Evolutionary conservation across 2,797 vertebrate genomes (phyloP).

Genomic region (Macropus fuliginosus): DNA sequence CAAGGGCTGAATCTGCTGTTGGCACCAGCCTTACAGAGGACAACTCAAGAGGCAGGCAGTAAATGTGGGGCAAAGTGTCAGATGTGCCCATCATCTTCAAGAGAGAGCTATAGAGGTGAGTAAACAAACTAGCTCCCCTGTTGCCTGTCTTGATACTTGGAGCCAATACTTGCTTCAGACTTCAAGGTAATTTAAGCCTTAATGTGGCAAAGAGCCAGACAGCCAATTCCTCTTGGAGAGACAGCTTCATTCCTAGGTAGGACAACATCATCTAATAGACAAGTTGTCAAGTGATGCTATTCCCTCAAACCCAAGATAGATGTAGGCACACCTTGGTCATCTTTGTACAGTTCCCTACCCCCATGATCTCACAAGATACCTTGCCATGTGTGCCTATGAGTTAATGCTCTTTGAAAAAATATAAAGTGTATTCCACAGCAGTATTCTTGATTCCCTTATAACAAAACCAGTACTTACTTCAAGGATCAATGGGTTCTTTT

Average conservation of each 20-base stretch:
- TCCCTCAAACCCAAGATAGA: neutral
- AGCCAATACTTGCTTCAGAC: slow-evolving; percentile 16
- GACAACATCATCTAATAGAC: neutral
- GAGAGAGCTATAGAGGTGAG: neutral
- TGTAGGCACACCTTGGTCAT: slow-evolving; percentile 18
- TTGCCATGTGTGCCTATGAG: neutral
- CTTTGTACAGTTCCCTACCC: slow-evolving; percentile 15
- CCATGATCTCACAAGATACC: slow-evolving; percentile 20
- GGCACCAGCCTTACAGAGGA: neutral
- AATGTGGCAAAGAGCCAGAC: neutral
- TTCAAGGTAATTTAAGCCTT: slow-evolving; percentile 14
- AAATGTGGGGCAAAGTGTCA: slow-evolving; percentile 14
- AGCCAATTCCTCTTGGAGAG: slow-evolving; percentile 13
- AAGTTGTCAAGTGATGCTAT: neutral
- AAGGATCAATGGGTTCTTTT: slow-evolving; percentile 37
- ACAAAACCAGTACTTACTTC: slow-evolving; percentile 24
- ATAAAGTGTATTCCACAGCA: neutral
- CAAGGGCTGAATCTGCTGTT: slow-evolving; percentile 80
- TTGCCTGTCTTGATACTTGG: slow-evolving; percentile 31
- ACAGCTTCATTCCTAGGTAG: slow-evolving; percentile 2
- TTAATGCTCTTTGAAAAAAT: slow-evolving; percentile 38
- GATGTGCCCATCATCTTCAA: slow-evolving; percentile 13
- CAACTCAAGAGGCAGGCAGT: slow-evolving; percentile 23
- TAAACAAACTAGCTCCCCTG: neutral
- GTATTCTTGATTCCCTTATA: slow-evolving; percentile 10